A percentile compares a stretch with the other conserved stretches of the same genome.
phyloP scores from a whole-genome alignment of 2,888 invertebrate species.

The Monochamus alternatus region DNA sequence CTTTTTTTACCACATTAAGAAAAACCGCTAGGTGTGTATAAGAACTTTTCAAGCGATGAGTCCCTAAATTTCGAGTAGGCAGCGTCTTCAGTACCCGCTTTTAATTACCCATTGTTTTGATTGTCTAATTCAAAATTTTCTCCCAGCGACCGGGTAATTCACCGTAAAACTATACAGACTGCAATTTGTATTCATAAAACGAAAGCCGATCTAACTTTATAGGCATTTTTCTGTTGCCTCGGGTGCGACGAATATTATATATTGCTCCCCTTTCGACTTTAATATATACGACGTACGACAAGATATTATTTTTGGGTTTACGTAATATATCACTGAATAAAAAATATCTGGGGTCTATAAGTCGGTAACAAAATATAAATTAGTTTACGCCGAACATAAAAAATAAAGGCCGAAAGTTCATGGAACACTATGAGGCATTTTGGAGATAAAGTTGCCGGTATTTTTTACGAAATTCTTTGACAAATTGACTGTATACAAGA shows the following conservation, averaged over 20 bases:
- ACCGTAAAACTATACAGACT: background rate
- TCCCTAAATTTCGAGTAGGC: too few species aligned
- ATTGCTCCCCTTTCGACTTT: slow-evolving; percentile 27
- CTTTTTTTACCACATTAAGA: too few species aligned
- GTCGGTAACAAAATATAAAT: slow-evolving; percentile 16
- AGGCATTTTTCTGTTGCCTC: slow-evolving; percentile 28
- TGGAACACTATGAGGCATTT: too few species aligned
- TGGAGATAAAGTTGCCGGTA: too few species aligned
- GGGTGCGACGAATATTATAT: slow-evolving; percentile 29
- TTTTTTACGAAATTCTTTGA: too few species aligned
- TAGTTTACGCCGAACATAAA: slow-evolving; percentile 4
- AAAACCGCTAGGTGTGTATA: too few species aligned
- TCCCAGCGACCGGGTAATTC: background rate
- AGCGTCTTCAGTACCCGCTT: background rate
- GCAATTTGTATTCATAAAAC: slow-evolving; percentile 29
- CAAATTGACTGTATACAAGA: too few species aligned
- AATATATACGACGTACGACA: slow-evolving; percentile 33
- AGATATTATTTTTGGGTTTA: slow-evolving; percentile 28
- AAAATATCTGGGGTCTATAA: slow-evolving; percentile 9
- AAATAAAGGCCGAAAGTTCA: background rate
- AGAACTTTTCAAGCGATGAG: too few species aligned
- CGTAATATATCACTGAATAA: slow-evolving; percentile 17
- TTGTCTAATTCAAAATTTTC: background rate
- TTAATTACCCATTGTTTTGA: background rate
- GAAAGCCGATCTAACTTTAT: slow-evolving; percentile 16